Conservation (phyloP, 1,140 invertebrate genomes). For the Gonatopus flavifemur region DNA sequence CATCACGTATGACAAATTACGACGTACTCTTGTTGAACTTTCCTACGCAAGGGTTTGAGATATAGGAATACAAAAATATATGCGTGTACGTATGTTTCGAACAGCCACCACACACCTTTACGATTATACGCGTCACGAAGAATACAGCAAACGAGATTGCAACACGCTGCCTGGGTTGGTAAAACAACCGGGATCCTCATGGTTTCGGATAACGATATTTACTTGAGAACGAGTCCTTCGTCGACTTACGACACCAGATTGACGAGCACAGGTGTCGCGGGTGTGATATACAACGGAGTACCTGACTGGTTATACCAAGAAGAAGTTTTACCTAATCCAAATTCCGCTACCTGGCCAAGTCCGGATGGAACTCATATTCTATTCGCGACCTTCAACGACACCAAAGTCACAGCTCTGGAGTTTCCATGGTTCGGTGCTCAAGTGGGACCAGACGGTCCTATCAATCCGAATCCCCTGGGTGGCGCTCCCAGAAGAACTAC, state of each 20-base stretch:
- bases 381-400: conserved; percentile 88
- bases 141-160: conserved; percentile 70
- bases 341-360: conserved; percentile 86
- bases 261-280: conserved; percentile 73
- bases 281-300: conserved; percentile 84
- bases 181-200: conserved; percentile 71
- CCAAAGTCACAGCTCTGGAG: conserved; percentile 57
- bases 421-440: conserved; percentile 73
- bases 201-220: conserved; percentile 84
- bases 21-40: too few species aligned
- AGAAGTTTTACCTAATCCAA: conserved; percentile 72
- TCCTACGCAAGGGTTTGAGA: too few species aligned
- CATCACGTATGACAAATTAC: too few species aligned
- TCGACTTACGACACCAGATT: conserved; percentile 67
- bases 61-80: too few species aligned
- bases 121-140: conserved; percentile 68
- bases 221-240: conserved; percentile 70
- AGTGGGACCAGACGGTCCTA: conserved; percentile 38
- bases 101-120: conserved; percentile 80
- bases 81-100: too few species aligned
- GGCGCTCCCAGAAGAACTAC: conserved; percentile 37
- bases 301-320: conserved; percentile 95
- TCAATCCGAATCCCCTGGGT: conserved; percentile 21
- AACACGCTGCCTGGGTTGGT: conserved; percentile 78
- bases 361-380: conserved; percentile 76